These are phyloP conservation scores for Craniophora ligustri DNA, from an alignment of 2,888 invertebrate genomes.

Conservation along the genomic window DNA sequence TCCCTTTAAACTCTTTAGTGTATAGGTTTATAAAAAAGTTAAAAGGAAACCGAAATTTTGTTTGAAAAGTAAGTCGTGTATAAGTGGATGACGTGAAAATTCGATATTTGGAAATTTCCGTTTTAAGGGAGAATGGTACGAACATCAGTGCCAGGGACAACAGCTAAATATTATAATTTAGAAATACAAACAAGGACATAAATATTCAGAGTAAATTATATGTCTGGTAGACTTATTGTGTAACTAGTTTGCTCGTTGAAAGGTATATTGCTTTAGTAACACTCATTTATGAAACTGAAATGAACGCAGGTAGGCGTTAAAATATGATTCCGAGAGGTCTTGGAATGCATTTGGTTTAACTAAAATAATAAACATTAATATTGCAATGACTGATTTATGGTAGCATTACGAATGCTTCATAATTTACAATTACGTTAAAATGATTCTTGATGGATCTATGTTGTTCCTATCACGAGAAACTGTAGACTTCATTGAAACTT, in stretches of 20 bases:
- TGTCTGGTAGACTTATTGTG: neutral
- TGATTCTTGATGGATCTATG: slow-evolving; percentile 9
- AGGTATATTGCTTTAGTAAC: slow-evolving; percentile 14
- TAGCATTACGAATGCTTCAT: slow-evolving; percentile 20
- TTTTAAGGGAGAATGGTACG: no score
- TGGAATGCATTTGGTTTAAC: slow-evolving; percentile 20
- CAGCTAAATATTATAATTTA: no score
- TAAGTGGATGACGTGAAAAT: no score
- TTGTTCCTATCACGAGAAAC: no score
- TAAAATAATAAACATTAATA: slow-evolving; percentile 41
- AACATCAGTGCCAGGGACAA: slow-evolving; percentile 2
- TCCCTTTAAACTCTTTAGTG: no score
- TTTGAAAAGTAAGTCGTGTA: no score
- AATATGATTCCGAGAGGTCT: slow-evolving; percentile 28
- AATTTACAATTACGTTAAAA: slow-evolving; percentile 14
- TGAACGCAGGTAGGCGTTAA: slow-evolving; percentile 33
- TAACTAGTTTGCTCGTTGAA: slow-evolving; percentile 3
- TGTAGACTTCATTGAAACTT: neutral
- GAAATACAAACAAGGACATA: neutral
- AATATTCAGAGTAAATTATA: neutral
- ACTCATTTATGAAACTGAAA: slow-evolving; percentile 11
- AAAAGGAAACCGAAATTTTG: no score
- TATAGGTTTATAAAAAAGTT: no score
- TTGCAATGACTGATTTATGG: slow-evolving; percentile 33
- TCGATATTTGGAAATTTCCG: no score